Base-by-base conservation (phyloP, 2,113 vertebrate genomes). In the Eupsittula cactorum region DNA sequence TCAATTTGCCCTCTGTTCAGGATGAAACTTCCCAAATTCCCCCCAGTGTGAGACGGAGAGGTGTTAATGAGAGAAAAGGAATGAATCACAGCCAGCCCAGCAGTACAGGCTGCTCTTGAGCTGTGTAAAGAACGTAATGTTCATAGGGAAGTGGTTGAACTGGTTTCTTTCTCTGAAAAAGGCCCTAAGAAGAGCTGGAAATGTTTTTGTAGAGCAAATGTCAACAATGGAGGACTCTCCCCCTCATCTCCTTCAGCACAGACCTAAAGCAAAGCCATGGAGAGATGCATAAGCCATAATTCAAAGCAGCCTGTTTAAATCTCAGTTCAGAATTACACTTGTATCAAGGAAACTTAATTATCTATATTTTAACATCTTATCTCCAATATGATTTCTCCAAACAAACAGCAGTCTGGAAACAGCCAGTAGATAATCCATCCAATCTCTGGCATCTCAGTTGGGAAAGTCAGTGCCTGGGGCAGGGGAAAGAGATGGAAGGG, bases 141-240 rank as follows among this genome's bases (percentile, higher is more conserved):
- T 95, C 83, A 9, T 33, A 60, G 92, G 89, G 91, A 96, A 96
- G 96, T 77, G 92, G 96, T 83, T 59, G 49, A 91, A 96, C 96
- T 94, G 94, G 97, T 94, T 96, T 94, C 75, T 93, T 93, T 91
- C 57, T 44, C 94, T 65, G 75, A 95, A 96, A 93, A 92, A 95
- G 73, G 71, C 67, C 88, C 71, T 67, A 67, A 93, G 94, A 94
- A 95, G 95, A 96, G 88, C 73, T 96, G 82, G 73, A 95, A 97
- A 92, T 86, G 88, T 96, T 97, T 96, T 88, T 95, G 64, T 82
- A 88, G 93, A 88, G 92, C 76, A 95, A 96, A 95, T 88, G 96
- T 96, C 93, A 96, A 96, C 95, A 95, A n/a, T 15, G 62, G 83
- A 84, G 80, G 92, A 67, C 80, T 93, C 95, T 74, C 83, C 50